Conservation (phyloP, 2,888 invertebrate genomes). For the Thereva unica region DNA sequence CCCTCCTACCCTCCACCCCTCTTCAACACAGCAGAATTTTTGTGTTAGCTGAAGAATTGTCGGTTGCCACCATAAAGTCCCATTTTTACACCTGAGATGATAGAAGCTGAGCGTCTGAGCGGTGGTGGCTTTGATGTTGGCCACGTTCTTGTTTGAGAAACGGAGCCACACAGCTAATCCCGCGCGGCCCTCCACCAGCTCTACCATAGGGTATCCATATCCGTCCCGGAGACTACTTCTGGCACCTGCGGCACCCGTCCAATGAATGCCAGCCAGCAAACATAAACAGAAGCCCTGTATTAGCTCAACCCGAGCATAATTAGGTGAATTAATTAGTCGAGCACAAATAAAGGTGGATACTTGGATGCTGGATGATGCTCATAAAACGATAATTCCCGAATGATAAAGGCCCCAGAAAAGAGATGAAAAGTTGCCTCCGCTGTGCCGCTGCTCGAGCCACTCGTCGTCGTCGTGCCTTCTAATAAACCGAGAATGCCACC, state of each 20-base stretch:
- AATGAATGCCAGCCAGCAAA: conserved; percentile 18
- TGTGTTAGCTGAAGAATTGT: conserved; percentile 23
- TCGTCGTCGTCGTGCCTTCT: too few relatives aligned
- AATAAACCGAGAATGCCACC: too few relatives aligned
- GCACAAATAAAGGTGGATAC: conserved; percentile 25
- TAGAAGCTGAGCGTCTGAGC: background rate
- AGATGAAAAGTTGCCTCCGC: too few relatives aligned
- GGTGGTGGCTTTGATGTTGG: conserved; percentile 10
- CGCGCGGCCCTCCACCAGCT: background rate
- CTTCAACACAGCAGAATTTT: background rate
- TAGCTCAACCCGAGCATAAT: conserved; percentile 24
- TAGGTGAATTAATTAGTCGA: conserved; percentile 32
- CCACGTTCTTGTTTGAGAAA: background rate
- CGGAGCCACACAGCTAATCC: background rate
- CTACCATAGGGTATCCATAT: too few relatives aligned
- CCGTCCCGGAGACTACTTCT: background rate
- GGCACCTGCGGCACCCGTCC: conserved; percentile 1
- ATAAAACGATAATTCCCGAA: conserved; percentile 16
- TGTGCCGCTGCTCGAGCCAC: background rate
- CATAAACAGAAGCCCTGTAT: conserved; percentile 28
- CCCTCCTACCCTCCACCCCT: background rate
- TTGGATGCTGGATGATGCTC: background rate
- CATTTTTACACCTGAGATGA: background rate
- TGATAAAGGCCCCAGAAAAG: conserved; percentile 1
- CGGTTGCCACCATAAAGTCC: background rate